phyloP scores from a whole-genome alignment of 2,888 invertebrate genomes.

The Sesia apiformis region DNA sequence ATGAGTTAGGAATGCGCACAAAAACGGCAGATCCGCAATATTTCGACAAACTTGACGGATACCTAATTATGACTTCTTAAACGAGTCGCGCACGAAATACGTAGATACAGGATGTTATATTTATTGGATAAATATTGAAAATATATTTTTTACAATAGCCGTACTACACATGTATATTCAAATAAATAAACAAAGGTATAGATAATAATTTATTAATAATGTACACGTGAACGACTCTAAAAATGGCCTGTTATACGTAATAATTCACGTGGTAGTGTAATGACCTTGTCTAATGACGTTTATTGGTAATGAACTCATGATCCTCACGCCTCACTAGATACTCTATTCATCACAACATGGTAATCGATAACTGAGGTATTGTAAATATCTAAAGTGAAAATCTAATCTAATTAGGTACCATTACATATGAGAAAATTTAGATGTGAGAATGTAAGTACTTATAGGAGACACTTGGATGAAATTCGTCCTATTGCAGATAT shows the following conservation, averaged over 20 bases:
- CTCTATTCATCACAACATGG: too few relatives aligned
- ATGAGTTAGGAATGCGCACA: constrained; percentile 42
- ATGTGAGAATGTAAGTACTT: too few relatives aligned
- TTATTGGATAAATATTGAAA: background rate
- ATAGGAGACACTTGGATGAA: too few relatives aligned
- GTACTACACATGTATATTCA: background rate
- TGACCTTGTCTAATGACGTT: constrained; percentile 16
- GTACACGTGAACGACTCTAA: background rate
- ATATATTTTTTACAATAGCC: background rate
- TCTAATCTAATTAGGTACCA: too few relatives aligned
- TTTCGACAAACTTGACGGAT: constrained; percentile 22
- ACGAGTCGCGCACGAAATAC: constrained; percentile 4
- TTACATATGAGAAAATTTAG: too few relatives aligned
- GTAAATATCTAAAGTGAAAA: too few relatives aligned
- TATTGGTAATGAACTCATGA: constrained; percentile 14
- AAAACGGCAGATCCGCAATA: constrained; percentile 48
- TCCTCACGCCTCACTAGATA: background rate
- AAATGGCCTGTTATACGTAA: background rate
- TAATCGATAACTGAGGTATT: too few relatives aligned
- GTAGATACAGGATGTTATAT: background rate
- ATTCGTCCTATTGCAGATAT: too few relatives aligned
- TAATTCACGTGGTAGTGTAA: constrained; percentile 19
- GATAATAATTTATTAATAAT: background rate
- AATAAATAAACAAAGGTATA: background rate
- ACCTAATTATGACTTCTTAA: constrained; percentile 6